Evolutionary conservation across 2,888 invertebrate species (phyloP).

Genomic region (Xestoiulus laeticollis): DNA sequence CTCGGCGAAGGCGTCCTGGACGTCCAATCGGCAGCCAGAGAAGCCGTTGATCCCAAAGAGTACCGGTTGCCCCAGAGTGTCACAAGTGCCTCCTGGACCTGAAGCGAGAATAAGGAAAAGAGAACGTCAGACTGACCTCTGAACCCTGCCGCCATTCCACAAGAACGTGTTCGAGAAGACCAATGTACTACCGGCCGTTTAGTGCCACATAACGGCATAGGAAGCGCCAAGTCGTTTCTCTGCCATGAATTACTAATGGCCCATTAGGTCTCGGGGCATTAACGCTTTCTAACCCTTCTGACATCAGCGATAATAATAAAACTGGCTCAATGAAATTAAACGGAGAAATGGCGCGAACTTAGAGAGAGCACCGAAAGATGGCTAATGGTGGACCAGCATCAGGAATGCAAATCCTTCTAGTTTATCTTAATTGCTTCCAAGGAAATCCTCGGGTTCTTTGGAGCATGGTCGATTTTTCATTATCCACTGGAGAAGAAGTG

Average conservation of each 20-base stretch:
- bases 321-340: not conserved
- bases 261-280: not conserved
- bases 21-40: slow-evolving; percentile 8
- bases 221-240: not conserved
- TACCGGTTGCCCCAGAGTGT: not conserved
- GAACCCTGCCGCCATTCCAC: not conserved
- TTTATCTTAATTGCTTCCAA: too few species aligned
- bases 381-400: not conserved
- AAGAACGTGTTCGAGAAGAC: not conserved
- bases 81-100: not conserved
- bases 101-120: not conserved
- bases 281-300: not conserved
- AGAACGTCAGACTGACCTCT: not conserved
- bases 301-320: not conserved
- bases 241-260: not conserved
- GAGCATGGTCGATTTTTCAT: too few species aligned
- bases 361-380: not conserved
- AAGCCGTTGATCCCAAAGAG: not conserved
- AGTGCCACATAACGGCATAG: not conserved
- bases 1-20: not conserved
- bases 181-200: not conserved
- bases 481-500: too few species aligned
- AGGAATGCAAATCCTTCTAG: not conserved
- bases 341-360: not conserved
- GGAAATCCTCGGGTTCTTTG: too few species aligned